These are phyloP conservation scores for Goniozus legneri DNA, from an alignment of 1,140 invertebrate genomes.

Conservation along the genomic window DNA sequence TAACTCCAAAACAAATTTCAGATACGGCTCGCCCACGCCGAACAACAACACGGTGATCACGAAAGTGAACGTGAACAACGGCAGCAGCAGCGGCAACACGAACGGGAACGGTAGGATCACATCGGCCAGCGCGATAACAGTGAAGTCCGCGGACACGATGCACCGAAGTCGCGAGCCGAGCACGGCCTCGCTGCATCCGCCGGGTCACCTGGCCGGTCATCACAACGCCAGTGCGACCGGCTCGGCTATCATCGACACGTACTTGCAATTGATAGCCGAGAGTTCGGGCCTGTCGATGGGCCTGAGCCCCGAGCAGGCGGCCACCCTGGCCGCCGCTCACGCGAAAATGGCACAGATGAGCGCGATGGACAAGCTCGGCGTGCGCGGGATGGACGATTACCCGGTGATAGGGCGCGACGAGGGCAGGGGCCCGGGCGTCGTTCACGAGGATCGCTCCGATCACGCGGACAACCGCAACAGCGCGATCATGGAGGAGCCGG, in stretches of 20 bases:
- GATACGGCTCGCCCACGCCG: constrained; percentile 44
- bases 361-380: constrained; percentile 55
- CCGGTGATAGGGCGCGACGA: constrained; percentile 46
- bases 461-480: constrained; percentile 25
- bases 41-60: constrained; percentile 52
- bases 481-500: constrained; percentile 22
- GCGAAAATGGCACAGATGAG: constrained; percentile 70
- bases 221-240: constrained; percentile 56
- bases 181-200: constrained; percentile 38
- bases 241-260: constrained; percentile 78
- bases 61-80: constrained; percentile 28
- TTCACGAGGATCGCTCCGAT: constrained; percentile 40
- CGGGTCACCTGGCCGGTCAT: constrained; percentile 41
- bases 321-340: constrained; percentile 55
- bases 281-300: constrained; percentile 62
- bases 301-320: constrained; percentile 55
- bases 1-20: neutral
- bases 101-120: constrained; percentile 28
- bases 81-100: constrained; percentile 11
- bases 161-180: constrained; percentile 56
- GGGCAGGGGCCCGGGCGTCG: constrained; percentile 29
- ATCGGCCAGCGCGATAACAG: constrained; percentile 40
- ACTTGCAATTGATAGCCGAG: constrained; percentile 80
- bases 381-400: constrained; percentile 41
- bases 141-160: constrained; percentile 61